phyloP scores from a whole-genome alignment of 1,140 invertebrate genomes.

The Paraescarpia echinospica region DNA sequence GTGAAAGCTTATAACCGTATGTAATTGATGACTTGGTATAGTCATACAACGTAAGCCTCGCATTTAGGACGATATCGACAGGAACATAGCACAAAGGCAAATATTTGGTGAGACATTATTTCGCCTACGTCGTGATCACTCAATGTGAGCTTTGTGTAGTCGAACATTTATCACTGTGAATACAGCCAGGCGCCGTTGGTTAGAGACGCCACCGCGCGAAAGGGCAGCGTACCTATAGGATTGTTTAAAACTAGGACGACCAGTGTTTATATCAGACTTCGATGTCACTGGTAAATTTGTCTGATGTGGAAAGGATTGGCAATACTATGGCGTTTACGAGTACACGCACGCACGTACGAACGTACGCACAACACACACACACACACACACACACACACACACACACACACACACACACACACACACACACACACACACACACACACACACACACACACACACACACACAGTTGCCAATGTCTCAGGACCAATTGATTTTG shows the following conservation, averaged over 20 bases:
- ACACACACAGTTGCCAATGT: no score
- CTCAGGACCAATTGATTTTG: no score
- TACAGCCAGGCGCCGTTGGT: neutral
- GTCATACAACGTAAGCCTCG: neutral
- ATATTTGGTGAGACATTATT: neutral
- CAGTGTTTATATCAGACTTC: neutral
- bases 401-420: neutral
- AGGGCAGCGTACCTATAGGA: neutral
- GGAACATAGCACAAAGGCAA: neutral
- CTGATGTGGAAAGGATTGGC: neutral
- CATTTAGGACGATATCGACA: neutral
- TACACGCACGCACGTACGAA: neutral
- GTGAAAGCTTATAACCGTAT: neutral
- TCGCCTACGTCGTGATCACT: neutral
- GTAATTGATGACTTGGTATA: neutral
- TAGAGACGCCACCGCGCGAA: neutral
- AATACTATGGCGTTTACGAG: neutral
- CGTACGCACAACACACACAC: neutral
- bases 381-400: neutral
- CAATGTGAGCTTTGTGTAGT: neutral
- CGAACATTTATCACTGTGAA: neutral
- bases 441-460: no score
- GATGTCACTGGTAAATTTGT: neutral
- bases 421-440: no score
- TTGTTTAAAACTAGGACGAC: neutral